A percentile compares a stretch with the other conserved stretches of the same genome.
Evolutionary conservation across 2,888 invertebrate genomes (phyloP).

Genomic region (Athripsodes cinereus): DNA sequence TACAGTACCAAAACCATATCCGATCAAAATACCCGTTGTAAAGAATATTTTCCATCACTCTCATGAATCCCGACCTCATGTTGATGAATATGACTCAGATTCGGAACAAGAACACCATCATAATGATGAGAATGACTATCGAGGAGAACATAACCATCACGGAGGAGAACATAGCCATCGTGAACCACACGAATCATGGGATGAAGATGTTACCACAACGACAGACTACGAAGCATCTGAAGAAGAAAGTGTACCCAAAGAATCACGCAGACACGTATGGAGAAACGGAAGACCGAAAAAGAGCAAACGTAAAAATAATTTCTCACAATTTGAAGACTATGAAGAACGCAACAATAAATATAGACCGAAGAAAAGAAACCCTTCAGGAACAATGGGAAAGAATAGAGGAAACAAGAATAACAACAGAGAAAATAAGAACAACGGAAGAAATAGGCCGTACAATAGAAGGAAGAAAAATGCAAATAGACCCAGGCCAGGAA

Average conservation of each 20-base stretch:
- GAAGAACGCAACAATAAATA: not conserved
- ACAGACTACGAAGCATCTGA: not conserved
- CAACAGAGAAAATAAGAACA: not conserved
- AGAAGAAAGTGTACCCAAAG: not conserved
- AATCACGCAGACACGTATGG: not conserved
- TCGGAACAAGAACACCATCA: conserved; percentile 1
- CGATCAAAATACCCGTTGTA: conserved; percentile 63
- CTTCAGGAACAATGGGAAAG: not conserved
- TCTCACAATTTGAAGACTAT: not conserved
- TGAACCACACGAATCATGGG: not conserved
- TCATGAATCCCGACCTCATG: not conserved
- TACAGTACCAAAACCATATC: conserved; percentile 67
- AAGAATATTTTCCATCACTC: conserved; percentile 40
- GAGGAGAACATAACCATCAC: not conserved
- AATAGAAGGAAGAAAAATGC: not conserved
- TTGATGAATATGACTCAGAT: conserved; percentile 1
- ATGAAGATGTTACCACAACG: not conserved
- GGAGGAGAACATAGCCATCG: not conserved
- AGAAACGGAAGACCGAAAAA: conserved; percentile 2
- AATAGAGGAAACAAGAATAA: not conserved
- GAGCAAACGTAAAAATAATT: not conserved
- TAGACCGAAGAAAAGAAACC: not conserved
- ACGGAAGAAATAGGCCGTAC: not conserved
- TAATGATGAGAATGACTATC: not conserved
- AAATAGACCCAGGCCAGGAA: not conserved